Percentiles rank a stretch among this genome's conserved stretches.
phyloP scores from a whole-genome alignment of 2,113 vertebrate genomes.

The Epinephelus fuscoguttatus region DNA sequence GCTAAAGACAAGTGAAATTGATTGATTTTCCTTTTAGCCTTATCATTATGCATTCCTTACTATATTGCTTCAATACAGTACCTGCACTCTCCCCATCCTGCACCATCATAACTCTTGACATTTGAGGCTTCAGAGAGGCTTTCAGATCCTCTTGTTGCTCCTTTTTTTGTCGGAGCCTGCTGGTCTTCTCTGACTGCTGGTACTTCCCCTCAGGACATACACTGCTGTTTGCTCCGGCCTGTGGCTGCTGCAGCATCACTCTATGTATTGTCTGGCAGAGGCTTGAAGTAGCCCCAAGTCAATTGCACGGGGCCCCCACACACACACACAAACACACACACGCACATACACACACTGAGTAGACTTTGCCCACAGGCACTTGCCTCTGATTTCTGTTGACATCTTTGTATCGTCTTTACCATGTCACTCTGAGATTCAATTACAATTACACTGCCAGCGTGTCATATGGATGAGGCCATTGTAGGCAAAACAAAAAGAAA shows the following conservation, averaged over 20 bases:
- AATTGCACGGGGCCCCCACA: neutral
- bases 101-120: constrained; percentile 16
- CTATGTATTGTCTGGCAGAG: constrained; percentile 24
- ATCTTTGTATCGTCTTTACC: constrained; percentile 35
- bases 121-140: constrained; percentile 40
- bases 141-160: constrained; percentile 42
- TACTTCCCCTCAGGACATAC: constrained; percentile 59
- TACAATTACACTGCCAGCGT: constrained; percentile 33
- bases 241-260: constrained; percentile 37
- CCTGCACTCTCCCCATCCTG: constrained; percentile 20
- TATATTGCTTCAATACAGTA: neutral
- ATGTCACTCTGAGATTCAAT: constrained; percentile 44
- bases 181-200: constrained; percentile 33
- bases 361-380: constrained; percentile 18
- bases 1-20: constrained; percentile 55
- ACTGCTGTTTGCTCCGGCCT: constrained; percentile 20
- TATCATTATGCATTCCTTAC: constrained; percentile 33
- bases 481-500: neutral
- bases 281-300: constrained; percentile 35
- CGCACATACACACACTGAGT: constrained; percentile 10
- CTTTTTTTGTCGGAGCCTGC: neutral
- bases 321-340: constrained; percentile 10
- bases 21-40: constrained; percentile 70
- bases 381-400: constrained; percentile 44
- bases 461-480: constrained; percentile 29